Evolutionary conservation across 2,888 invertebrate species (phyloP).

Genomic region (Sphaeridia pumilis): DNA sequence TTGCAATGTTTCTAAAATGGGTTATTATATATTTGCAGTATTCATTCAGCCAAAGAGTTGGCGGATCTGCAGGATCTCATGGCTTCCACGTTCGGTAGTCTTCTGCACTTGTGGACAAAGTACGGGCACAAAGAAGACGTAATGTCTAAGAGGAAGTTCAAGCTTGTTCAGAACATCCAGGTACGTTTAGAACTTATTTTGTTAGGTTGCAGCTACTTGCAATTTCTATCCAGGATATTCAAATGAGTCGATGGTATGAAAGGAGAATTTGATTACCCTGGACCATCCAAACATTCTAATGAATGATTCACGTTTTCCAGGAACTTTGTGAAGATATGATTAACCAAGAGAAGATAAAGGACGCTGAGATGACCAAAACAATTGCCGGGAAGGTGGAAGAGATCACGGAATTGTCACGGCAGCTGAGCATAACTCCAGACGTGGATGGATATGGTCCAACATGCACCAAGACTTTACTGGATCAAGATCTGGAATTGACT

Average conservation of each 20-base stretch:
- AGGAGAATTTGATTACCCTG: too few species aligned
- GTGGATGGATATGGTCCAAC: background rate
- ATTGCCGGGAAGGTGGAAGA: background rate
- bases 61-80: background rate
- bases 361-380: background rate
- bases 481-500: constrained; percentile 3
- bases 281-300: too few species aligned
- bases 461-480: constrained; percentile 1
- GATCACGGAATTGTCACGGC: constrained; percentile 4
- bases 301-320: background rate
- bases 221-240: too few species aligned
- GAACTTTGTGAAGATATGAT: constrained; percentile 11
- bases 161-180: constrained; percentile 7
- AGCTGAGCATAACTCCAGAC: constrained; percentile 1
- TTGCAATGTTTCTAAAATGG: too few species aligned
- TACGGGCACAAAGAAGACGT: constrained; percentile 6
- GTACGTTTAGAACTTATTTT: too few species aligned
- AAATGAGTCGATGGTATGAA: too few species aligned
- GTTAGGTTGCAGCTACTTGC: too few species aligned
- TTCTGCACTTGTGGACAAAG: background rate
- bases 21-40: background rate
- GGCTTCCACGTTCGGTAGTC: background rate
- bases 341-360: constrained; percentile 1
- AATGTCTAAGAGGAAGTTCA: background rate
- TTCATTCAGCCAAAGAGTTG: background rate